A percentile compares a stretch with the other conserved stretches of the same genome.
Evolutionary conservation across 2,797 vertebrate species (phyloP).

Genomic region (Pelochelys cantorii): DNA sequence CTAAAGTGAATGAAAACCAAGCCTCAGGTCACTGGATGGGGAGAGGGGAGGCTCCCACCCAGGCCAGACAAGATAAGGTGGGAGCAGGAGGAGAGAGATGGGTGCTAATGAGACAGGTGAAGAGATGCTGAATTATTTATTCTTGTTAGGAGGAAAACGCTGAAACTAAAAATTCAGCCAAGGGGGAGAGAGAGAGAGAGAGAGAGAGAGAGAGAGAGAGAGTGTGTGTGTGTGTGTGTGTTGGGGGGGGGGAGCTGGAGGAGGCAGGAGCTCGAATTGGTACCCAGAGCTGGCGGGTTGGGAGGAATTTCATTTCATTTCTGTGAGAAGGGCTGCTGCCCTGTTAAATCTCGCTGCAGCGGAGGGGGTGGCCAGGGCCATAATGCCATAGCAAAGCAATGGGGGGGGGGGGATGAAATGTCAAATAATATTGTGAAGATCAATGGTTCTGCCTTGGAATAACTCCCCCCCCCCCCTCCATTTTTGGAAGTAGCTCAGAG

Average conservation of each 20-base stretch:
- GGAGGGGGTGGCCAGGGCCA: neutral
- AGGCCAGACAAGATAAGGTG: neutral
- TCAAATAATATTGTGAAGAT: neutral
- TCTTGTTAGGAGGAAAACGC: neutral
- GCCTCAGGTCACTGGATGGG: neutral
- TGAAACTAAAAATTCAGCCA: neutral
- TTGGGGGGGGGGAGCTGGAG: neutral
- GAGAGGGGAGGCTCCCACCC: rapidly evolving
- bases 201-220: too few species aligned
- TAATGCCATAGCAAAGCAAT: neutral
- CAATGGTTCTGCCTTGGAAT: neutral
- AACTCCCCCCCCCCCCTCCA: too few species aligned
- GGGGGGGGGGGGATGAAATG: too few species aligned
- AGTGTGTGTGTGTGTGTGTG: neutral
- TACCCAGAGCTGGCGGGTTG: neutral
- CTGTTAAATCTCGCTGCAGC: neutral
- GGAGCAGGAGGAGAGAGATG: too few species aligned
- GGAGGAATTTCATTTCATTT: too few species aligned
- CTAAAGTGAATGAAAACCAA: neutral
- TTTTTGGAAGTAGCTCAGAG: neutral
- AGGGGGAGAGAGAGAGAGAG: too few species aligned
- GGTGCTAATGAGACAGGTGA: neutral
- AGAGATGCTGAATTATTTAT: neutral
- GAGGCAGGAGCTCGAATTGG: neutral
- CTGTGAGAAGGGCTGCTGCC: too few species aligned